Conservation (phyloP, 1,140 invertebrate species). For the Dinothrombium tinctorium region DNA sequence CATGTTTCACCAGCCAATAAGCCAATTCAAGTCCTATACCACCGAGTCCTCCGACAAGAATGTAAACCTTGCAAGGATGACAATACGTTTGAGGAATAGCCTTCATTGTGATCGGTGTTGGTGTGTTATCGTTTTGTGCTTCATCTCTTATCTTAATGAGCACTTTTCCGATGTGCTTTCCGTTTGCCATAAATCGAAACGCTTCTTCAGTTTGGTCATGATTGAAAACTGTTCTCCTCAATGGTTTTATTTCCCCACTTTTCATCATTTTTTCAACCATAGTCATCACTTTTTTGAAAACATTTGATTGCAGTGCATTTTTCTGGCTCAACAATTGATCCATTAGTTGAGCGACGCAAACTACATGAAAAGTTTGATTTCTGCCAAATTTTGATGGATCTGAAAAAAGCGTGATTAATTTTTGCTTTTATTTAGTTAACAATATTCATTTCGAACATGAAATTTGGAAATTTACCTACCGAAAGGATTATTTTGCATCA, state of each 20-base stretch:
- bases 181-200: constrained; percentile 78
- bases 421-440: constrained; percentile 63
- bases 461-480: constrained; percentile 48
- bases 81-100: too few relatives aligned
- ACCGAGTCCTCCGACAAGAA: constrained; percentile 66
- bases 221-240: constrained; percentile 52
- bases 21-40: constrained; percentile 81
- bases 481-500: constrained; percentile 63
- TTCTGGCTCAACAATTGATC: too few relatives aligned
- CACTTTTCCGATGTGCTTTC: constrained; percentile 90
- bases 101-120: too few relatives aligned
- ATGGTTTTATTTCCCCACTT: constrained; percentile 53
- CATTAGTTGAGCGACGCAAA: constrained; percentile 51
- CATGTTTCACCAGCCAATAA: constrained; percentile 62
- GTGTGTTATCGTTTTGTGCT: too few relatives aligned
- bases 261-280: too few relatives aligned
- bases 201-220: constrained; percentile 71
- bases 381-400: too few relatives aligned
- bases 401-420: constrained; percentile 79
- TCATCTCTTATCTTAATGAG: too few relatives aligned
- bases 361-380: too few relatives aligned
- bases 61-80: constrained; percentile 59
- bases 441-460: constrained; percentile 44
- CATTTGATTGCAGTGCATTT: too few relatives aligned
- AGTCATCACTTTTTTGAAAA: too few relatives aligned